Base-by-base conservation (phyloP, 2,797 vertebrate genomes). In the Peromyscus eremicus region DNA sequence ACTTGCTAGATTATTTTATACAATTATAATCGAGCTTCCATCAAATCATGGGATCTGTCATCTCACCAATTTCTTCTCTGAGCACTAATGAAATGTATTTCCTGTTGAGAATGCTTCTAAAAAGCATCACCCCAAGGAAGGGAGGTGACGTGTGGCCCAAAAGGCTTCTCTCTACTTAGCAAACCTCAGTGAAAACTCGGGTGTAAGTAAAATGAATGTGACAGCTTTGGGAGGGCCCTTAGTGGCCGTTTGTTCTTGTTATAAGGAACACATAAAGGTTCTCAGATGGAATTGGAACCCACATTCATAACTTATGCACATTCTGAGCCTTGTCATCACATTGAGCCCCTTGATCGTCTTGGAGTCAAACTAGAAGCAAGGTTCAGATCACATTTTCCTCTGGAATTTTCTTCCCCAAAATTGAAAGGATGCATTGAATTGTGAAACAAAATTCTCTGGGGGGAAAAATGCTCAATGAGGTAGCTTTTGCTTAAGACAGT, bases 21-120 rank as follows among this genome's bases (percentile, higher is more conserved):
- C 98, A 98, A 98, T 99, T 99, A 98, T 99, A 99, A 99, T 98
- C 98, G 98, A 98, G 98, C 98, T 98, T 98, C 98, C 98, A 98
- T 99, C 98, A 98, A 98, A 98, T 97, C 98, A 97, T 0, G 97
- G 97, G 98, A 98, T 98, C 98, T 99, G 98, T 98, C 98, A 98
- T 97, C 97, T 98, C 97, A 97, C 97, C 98, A 98, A 98, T 98
- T 99, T 99, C 96, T 98, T 98, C 99, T 98, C 97, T 95, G 98
- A 98, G 96, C 97, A 97, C 97, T 98, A 98, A 98, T 98, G 98
- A 98, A 99, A 98, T 93, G 97, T 98, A 92, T 98, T 98, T 98
- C 97, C 97, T 97, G 97, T 98, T 97, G 96, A 98, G 98, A 97
- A 98, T 89, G 97, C 98, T 98, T 98, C 97, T 98, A 97, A 98